Base-by-base conservation (phyloP, 2,113 vertebrate genomes). In the Vimba vimba region DNA sequence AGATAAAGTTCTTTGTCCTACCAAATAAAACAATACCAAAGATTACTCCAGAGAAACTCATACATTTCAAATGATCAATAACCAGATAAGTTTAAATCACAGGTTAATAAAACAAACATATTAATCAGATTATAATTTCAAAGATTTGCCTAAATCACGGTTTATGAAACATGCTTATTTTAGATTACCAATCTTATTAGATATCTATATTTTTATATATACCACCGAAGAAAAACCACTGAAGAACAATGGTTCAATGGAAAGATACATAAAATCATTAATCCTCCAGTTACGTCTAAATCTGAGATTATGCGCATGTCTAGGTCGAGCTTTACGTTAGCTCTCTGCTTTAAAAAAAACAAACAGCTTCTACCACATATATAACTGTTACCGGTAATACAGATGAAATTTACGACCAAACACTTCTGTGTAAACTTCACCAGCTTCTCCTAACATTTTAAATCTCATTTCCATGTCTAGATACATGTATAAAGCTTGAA, bases 331-430 rank as follows among this genome's bases (percentile, higher is more conserved):
- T 83, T 83, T 43, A 43, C 43, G 6, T 43, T 83, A 73, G 81
- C 81, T 52, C 64, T 25, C 66, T 30, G 66, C 17, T 57, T 83
- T 17, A 73, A 83, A 83, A 83, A 55, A 83, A 66, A 39, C 64
- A 73, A 83, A 69, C 45, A 39, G 59, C 79, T 82, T 23, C 17
- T 6, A 50, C 21, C 30, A 59, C 47, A 83, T 79, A 79, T 57
- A 71, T 36, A 11, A 43, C 50, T 10, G 30, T n/a, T 59, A 39
- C 30, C 47, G 59, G 8, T 47, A 33, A 50, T 2, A 30, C 9
- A 45, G 9, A 52, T 36, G 3, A 17, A 21, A 81, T 50, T 1
- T 19, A 52, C 43, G 15, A 33, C 4, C 8, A 30, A 80, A 64
- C n/a, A 47, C 3, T 36, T 68, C 10, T 3, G 9, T 12, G 25